These are phyloP conservation scores for Coilia nasus DNA, from an alignment of 2,797 vertebrate species.

Conservation along the genomic window DNA sequence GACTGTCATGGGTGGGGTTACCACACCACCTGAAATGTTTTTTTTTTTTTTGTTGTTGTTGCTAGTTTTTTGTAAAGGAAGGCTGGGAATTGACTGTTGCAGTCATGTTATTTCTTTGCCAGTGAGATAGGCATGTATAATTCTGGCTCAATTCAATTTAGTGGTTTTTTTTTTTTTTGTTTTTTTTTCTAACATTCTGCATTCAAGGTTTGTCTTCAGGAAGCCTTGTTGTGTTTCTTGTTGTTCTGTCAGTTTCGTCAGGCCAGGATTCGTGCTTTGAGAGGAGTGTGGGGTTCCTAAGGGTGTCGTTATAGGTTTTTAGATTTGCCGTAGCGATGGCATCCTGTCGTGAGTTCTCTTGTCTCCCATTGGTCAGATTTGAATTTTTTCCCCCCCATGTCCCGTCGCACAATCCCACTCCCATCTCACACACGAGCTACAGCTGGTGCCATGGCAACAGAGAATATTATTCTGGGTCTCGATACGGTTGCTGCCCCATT, in stretches of 20 bases:
- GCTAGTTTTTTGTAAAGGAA: not conserved
- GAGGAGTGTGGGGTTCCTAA: not conserved
- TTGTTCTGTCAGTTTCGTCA: not conserved
- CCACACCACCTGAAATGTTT: slow-evolving; percentile 2
- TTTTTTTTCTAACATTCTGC: not conserved
- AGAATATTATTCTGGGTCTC: slow-evolving; percentile 23
- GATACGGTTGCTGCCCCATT: slow-evolving; percentile 23
- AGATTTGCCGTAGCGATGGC: not conserved
- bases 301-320: not conserved
- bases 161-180: not conserved
- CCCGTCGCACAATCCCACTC: slow-evolving; percentile 31
- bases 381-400: not conserved
- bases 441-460: slow-evolving; percentile 21
- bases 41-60: slow-evolving; percentile 13
- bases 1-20: not conserved
- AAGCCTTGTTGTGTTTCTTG: not conserved
- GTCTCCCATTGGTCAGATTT: not conserved
- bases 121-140: not conserved
- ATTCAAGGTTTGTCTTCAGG: not conserved
- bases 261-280: not conserved
- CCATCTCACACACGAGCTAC: slow-evolving; percentile 20
- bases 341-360: slow-evolving; percentile 4
- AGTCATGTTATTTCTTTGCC: not conserved
- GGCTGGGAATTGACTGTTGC: not conserved
- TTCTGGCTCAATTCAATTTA: not conserved